These are phyloP conservation scores for Lacerta bilineata DNA, from an alignment of 2,797 vertebrate species.

Conservation along the genomic window DNA sequence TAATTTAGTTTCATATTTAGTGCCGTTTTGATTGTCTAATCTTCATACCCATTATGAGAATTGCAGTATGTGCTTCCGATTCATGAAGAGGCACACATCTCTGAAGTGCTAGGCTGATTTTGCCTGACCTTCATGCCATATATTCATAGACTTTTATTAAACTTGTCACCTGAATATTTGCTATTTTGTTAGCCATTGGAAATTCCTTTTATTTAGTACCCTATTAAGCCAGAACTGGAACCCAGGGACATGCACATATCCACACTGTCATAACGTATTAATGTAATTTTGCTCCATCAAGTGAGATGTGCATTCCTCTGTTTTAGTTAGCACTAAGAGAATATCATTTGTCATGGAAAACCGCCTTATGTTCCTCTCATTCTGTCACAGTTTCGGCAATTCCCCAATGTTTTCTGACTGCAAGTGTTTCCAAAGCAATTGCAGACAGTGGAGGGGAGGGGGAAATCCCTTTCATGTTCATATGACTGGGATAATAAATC, in stretches of 20 bases:
- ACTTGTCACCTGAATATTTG: slow-evolving; percentile 38
- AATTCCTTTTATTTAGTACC: slow-evolving; percentile 30
- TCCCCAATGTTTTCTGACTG: slow-evolving; percentile 33
- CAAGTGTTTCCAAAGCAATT: slow-evolving; percentile 33
- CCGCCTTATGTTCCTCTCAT: not conserved
- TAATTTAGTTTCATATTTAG: slow-evolving; percentile 33
- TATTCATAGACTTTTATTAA: slow-evolving; percentile 1
- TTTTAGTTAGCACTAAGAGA: slow-evolving; percentile 38
- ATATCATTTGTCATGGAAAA: slow-evolving; percentile 48
- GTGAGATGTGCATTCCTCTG: slow-evolving; percentile 36
- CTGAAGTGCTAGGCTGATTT: not conserved
- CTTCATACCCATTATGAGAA: not conserved
- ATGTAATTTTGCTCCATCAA: slow-evolving; percentile 38
- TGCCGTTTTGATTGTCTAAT: slow-evolving; percentile 10
- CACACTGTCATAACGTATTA: slow-evolving; percentile 38
- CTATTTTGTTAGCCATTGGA: slow-evolving; percentile 10
- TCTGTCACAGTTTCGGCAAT: slow-evolving; percentile 20
- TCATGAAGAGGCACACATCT: slow-evolving; percentile 2
- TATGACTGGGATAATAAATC: not conserved
- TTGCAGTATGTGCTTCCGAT: not conserved
- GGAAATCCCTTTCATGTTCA: slow-evolving; percentile 6
- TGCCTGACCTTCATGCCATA: slow-evolving; percentile 6
- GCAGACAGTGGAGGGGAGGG: not conserved
- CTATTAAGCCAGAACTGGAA: slow-evolving; percentile 37
- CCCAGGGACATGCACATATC: not conserved